These are phyloP conservation scores for Hafferia zeledoni DNA, from an alignment of 2,797 vertebrate species.

Conservation along the genomic window DNA sequence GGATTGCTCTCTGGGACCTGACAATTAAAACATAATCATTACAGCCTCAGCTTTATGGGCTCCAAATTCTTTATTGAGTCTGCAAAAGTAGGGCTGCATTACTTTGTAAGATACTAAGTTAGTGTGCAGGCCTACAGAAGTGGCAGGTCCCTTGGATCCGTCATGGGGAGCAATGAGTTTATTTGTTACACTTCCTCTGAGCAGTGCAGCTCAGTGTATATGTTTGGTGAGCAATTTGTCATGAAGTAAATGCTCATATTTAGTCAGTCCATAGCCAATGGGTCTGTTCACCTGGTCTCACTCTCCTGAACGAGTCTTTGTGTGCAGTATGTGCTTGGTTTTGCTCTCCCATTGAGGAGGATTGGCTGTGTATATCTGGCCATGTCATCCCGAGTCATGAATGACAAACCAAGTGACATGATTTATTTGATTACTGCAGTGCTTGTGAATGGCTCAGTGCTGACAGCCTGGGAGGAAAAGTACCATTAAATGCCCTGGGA, in stretches of 20 bases:
- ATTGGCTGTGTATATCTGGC: not conserved
- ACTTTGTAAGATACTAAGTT: not conserved
- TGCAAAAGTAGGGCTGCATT: accelerated
- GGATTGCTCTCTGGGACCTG: not conserved
- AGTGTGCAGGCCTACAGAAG: not conserved
- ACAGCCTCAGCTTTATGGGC: not conserved
- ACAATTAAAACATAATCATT: not conserved
- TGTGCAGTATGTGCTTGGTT: not conserved
- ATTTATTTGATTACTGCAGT: not conserved
- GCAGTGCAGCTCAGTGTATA: not conserved
- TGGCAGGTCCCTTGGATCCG: accelerated
- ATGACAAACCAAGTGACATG: not conserved
- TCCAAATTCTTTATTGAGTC: not conserved
- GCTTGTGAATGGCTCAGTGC: not conserved
- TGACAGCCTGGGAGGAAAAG: not conserved
- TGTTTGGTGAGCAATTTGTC: not conserved
- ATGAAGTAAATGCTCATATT: not conserved
- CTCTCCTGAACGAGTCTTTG: not conserved
- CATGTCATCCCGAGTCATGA: not conserved
- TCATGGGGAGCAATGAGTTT: not conserved
- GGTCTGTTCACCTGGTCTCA: not conserved
- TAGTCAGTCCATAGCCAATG: not conserved
- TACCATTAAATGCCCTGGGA: not conserved
- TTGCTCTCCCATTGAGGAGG: not conserved
- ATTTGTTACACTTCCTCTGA: not conserved